Percentiles rank a stretch among this genome's conserved stretches.
These are phyloP conservation scores for Urocitellus parryii DNA, from an alignment of 2,113 vertebrate species.

Conservation along the genomic window DNA sequence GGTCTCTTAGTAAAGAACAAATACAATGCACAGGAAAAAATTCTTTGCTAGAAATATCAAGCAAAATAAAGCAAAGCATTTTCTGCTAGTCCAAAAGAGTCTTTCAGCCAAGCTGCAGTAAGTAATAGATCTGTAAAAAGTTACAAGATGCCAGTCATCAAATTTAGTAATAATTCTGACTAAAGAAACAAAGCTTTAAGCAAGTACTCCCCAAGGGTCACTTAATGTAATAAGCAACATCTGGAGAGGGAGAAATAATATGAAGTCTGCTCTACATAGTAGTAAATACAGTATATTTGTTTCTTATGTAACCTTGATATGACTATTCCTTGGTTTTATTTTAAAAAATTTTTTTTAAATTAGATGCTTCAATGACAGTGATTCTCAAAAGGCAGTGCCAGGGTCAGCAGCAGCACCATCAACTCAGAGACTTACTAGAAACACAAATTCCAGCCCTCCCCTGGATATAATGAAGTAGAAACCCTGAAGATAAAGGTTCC, in stretches of 20 bases:
- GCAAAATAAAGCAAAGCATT: slow-evolving; percentile 77
- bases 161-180: background rate
- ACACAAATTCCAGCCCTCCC: background rate
- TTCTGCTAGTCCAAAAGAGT: slow-evolving; percentile 49
- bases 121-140: background rate
- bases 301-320: background rate
- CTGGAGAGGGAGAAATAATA: background rate
- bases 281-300: background rate
- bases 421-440: background rate
- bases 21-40: slow-evolving; percentile 59
- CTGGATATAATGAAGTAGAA: background rate
- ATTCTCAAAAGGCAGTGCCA: background rate
- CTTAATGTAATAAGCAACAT: background rate
- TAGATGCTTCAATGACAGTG: background rate
- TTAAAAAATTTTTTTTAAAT: too few relatives aligned
- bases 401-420: background rate
- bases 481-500: background rate
- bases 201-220: background rate
- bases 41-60: slow-evolving; percentile 71
- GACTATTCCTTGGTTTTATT: background rate
- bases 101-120: slow-evolving; percentile 20
- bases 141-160: slow-evolving; percentile 33
- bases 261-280: background rate
- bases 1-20: slow-evolving; percentile 64
- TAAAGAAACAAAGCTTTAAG: slow-evolving; percentile 19